Evolutionary conservation across 2,113 vertebrate genomes (phyloP).

Genomic region (Acanthisitta chloris): DNA sequence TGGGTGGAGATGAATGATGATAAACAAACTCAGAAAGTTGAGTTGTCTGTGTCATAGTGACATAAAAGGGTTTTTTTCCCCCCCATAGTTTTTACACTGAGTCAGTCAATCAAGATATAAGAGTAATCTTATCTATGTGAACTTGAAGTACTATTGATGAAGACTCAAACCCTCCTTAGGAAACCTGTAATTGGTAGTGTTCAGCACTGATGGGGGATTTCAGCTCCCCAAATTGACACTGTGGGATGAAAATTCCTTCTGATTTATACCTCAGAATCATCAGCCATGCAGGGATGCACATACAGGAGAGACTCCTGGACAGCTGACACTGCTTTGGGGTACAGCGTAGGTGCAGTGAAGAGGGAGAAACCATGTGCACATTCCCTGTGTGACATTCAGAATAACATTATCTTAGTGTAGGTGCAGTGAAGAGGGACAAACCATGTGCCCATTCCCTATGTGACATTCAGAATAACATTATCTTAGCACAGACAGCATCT

Average conservation of each 20-base stretch:
- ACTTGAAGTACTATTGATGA: not conserved
- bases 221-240: not conserved
- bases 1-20: not conserved
- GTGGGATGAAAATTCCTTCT: not conserved
- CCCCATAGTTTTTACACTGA: not conserved
- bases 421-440: not conserved
- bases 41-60: not conserved
- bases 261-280: not conserved
- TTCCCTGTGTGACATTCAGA: not conserved
- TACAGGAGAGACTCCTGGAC: not conserved
- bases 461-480: not conserved
- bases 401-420: too few species aligned
- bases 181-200: not conserved
- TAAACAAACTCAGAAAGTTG: not conserved
- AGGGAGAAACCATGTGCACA: not conserved
- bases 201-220: not conserved
- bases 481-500: not conserved
- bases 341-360: not conserved
- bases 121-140: not conserved
- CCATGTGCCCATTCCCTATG: rapidly evolving
- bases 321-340: not conserved
- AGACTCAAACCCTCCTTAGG: not conserved
- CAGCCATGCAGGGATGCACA: not conserved
- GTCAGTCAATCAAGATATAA: not conserved
- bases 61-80: not conserved